Base-by-base conservation (phyloP, 2,888 invertebrate species). In the Nemoura dubitans region DNA sequence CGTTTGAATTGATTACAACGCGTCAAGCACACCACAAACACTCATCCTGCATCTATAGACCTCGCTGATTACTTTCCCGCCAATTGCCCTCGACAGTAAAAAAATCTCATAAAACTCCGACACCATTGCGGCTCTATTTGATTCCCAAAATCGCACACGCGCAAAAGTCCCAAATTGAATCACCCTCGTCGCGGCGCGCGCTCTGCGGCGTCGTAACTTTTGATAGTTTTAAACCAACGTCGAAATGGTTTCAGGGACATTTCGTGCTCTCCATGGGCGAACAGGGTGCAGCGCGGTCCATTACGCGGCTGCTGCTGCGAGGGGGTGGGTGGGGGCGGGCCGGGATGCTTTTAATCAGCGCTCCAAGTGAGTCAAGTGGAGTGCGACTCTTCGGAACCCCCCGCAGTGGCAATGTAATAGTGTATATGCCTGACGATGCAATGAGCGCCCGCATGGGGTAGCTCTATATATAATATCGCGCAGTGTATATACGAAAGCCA, bases 341-440 rank as follows among this genome's bases (percentile, higher is more conserved):
- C 36, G 86, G 86, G 83, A 30, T 5, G 59, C 86, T 86, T 87
- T 87, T 87, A 87, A 87, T 87, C 87, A 87, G 87, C 85, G 86
- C 14, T 10, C 29, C 76, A 87, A 87, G 87, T 85, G 87, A 87
- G 85, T 87, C 82, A 78, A 76, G 77, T 87, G 85, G 76, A 78
- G 78, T 78, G 27, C 78, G 16, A 28, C 28, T n/a, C n/a, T 27
- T 14, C 81, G 27, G 29, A 43, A 59, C 87, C 87, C 78, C 87
- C 86, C 83, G 84, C 25, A 0, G 83, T 30, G 25, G 30, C n/a
- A 10, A 36, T 36, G 59, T 87, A 87, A 87, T 87, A 87, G 87
- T 87, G 87, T 87, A 86, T 85, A 59, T 21, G 16, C 59, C 21
- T 36, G n/a, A n/a, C n/a, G n/a, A 10, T 36, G 36, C 36, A 36